phyloP scores from a whole-genome alignment of 2,797 vertebrate genomes.

The Tauraco hartlaubi region DNA sequence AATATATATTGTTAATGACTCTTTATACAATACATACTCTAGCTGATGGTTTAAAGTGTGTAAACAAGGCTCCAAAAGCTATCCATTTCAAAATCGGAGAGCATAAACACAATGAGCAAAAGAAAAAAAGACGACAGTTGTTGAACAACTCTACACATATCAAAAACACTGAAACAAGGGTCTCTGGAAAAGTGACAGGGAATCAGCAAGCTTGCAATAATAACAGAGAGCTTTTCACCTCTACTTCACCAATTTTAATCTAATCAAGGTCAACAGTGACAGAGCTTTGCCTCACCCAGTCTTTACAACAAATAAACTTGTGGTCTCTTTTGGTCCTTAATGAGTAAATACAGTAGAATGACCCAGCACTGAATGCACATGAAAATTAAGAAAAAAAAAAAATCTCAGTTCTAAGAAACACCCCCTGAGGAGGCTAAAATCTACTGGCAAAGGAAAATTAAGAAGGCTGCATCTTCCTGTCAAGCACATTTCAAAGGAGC shows the following conservation, averaged over 20 bases:
- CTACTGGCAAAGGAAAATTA: neutral
- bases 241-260: neutral
- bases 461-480: conserved; percentile 8
- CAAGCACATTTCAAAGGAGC: conserved; percentile 18
- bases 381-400: neutral
- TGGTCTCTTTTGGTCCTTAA: neutral
- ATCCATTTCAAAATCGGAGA: neutral
- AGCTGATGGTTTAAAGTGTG: neutral
- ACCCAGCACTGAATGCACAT: neutral
- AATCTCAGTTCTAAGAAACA: neutral
- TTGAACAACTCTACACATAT: neutral
- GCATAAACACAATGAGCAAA: neutral
- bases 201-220: neutral
- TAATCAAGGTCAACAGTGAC: neutral
- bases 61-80: neutral
- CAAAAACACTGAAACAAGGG: neutral
- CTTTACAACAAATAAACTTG: neutral
- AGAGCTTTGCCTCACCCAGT: neutral
- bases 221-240: neutral
- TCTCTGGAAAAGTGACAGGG: neutral
- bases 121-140: neutral
- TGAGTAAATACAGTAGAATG: neutral
- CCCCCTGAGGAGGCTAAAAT: neutral
- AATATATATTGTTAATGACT: neutral
- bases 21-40: neutral